Conservation (phyloP, 2,797 vertebrate genomes). For the Cetoscarus ocellatus region DNA sequence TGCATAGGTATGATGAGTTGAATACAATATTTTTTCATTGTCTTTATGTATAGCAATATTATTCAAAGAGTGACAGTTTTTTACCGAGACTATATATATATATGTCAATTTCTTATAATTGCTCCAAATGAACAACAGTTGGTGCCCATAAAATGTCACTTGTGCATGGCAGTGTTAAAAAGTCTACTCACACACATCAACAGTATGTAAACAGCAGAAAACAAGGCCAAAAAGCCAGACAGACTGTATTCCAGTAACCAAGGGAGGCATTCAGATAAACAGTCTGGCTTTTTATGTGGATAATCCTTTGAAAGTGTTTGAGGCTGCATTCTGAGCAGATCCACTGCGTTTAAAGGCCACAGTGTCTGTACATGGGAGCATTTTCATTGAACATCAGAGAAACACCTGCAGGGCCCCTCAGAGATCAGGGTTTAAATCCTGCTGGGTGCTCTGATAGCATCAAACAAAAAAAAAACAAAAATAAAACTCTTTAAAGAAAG, state of each 20-base stretch:
- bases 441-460: constrained; percentile 29
- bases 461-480: constrained; percentile 20
- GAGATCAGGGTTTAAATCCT: constrained; percentile 46
- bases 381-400: constrained; percentile 58
- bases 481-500: constrained; percentile 4
- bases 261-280: constrained; percentile 45
- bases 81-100: too few species aligned
- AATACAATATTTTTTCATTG: too few species aligned
- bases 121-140: too few species aligned
- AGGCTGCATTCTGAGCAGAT: constrained; percentile 36
- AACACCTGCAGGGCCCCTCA: constrained; percentile 21
- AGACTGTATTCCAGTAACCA: background rate
- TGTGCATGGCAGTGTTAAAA: too few species aligned
- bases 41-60: too few species aligned
- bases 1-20: too few species aligned
- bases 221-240: background rate
- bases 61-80: too few species aligned
- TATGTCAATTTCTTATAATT: too few species aligned
- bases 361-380: constrained; percentile 26
- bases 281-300: constrained; percentile 29
- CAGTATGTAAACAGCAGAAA: too few species aligned
- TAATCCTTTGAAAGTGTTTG: constrained; percentile 48
- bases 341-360: constrained; percentile 60
- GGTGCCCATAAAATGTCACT: too few species aligned
- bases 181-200: too few species aligned